Base-by-base conservation (phyloP, 1,140 invertebrate species). In the Ostrea edulis region DNA sequence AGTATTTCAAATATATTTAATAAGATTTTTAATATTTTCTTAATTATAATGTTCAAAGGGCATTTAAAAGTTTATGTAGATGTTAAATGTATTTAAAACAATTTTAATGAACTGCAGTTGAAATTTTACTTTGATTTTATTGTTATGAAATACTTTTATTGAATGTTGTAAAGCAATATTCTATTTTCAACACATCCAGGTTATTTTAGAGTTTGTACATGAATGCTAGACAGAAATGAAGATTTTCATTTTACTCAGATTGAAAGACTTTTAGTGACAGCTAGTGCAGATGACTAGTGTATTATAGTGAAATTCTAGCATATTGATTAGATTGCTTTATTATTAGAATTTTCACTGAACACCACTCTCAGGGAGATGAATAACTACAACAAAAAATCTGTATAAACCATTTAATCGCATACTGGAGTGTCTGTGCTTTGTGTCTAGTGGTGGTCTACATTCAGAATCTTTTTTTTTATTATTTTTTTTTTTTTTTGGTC, bases 361-460 rank as follows among this genome's bases (percentile, higher is more conserved):
- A 35, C 29, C 68, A 14, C 25, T 77, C 68, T 77, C 68, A 77
- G 68, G 68, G 68, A 77, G 29, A 12, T 29, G 5, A 77, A 44
- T 35, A 77, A 77, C 68, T 77, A 77, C 68, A 77, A 77, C 68
- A 77, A 77, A 77, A 44, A 77, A 25, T 29, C 68, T 29, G 68
- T 77, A 29, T 77, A 62, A n/a, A 62, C 17, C 55, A 62, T 77
- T 62, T 62, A 11, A 77, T 77, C 17, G 14, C 68, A 77, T 77
- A 77, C 22, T 29, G 29, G 29, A 8, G 8, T 77, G 29, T 29
- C 25, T 14, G 12, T 29, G 25, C 29, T 17, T 77, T 29, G 22
- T 77, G 12, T 77, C 11, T 9, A 77, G 22, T 29, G 58, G 68
- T 29, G 68, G 29, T 29, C 68, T 25, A 9, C 11, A 77, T 35